Conservation (phyloP, 2,888 invertebrate genomes). For the Polyploca ridens region DNA sequence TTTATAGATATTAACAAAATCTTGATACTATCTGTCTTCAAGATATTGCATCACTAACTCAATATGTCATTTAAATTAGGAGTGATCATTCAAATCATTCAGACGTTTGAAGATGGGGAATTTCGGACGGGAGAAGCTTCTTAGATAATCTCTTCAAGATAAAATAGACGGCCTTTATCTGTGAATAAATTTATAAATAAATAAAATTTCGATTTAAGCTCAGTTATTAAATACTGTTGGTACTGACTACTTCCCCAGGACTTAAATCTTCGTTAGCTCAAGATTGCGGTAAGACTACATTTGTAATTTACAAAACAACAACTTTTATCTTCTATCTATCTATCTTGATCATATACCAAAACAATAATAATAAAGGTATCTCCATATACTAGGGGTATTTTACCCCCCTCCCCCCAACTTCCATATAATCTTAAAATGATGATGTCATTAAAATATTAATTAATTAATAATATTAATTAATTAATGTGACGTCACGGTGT, state of each 20-base stretch:
- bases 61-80: slow-evolving; percentile 20
- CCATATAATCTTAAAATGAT: no score
- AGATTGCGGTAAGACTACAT: slow-evolving; percentile 15
- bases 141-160: slow-evolving; percentile 51
- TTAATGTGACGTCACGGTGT: no score
- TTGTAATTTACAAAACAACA: no score
- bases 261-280: slow-evolving; percentile 13
- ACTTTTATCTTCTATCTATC: no score
- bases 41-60: background rate
- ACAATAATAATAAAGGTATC: no score
- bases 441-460: no score
- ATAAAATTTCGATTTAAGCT: slow-evolving; percentile 19
- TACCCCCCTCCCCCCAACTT: no score
- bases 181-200: slow-evolving; percentile 37
- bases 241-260: slow-evolving; percentile 24
- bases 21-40: background rate
- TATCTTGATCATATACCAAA: no score
- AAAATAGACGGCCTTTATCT: slow-evolving; percentile 34
- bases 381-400: no score
- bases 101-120: slow-evolving; percentile 38
- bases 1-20: background rate
- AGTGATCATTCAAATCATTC: slow-evolving; percentile 38
- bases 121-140: slow-evolving; percentile 41
- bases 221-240: slow-evolving; percentile 31
- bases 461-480: no score